Evolutionary conservation across 2,797 vertebrate species (phyloP).

Genomic region (Ispidina picta): DNA sequence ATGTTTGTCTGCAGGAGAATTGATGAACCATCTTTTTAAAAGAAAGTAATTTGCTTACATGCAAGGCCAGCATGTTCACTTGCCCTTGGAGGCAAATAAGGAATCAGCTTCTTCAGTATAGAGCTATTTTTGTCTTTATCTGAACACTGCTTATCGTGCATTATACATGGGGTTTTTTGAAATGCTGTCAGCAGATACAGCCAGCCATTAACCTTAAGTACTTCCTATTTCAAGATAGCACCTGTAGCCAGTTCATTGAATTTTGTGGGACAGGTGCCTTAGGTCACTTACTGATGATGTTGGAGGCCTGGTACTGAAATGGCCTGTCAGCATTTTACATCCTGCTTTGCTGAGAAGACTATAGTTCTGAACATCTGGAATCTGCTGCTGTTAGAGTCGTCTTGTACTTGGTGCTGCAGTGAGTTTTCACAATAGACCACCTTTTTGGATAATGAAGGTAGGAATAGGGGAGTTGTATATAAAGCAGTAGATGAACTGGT

Average conservation of each 20-base stretch:
- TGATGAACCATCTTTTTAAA: constrained; percentile 43
- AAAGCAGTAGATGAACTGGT: neutral
- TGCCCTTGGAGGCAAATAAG: constrained; percentile 70
- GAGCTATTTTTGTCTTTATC: constrained; percentile 72
- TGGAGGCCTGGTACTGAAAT: neutral
- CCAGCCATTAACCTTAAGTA: constrained; percentile 33
- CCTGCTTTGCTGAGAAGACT: neutral
- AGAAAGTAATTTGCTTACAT: constrained; percentile 60
- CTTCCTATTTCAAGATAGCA: constrained; percentile 29
- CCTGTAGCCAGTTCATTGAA: constrained; percentile 7
- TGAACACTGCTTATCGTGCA: constrained; percentile 61
- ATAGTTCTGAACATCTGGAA: neutral
- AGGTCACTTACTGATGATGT: constrained; percentile 11
- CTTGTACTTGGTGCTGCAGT: neutral
- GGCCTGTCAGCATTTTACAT: neutral
- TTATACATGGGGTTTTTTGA: neutral
- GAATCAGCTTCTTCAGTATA: constrained; percentile 43
- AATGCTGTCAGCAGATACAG: constrained; percentile 37
- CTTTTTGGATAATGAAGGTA: neutral
- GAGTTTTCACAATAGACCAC: neutral
- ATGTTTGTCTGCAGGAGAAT: constrained; percentile 30
- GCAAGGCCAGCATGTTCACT: constrained; percentile 57
- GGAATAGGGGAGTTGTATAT: neutral
- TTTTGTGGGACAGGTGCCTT: neutral
- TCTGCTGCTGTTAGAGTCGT: neutral